Evolutionary conservation across 2,113 vertebrate species (phyloP).

Genomic region (rabbit (Oryctolagus cuniculus)): mOryCun1.1 NC_091439.1:98432001-98432500

Average conservation of each 20-base stretch:
- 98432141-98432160: neutral
- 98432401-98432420: neutral
- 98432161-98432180: constrained; percentile 10
- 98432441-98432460: neutral
- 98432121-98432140: constrained; percentile 22
- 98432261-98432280: neutral
- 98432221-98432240: neutral
- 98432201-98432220: neutral
- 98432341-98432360: constrained; percentile 18
- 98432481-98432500: neutral
- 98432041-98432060: neutral
- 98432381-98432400: neutral
- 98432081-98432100: neutral
- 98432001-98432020: neutral
- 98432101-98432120: neutral
- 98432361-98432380: neutral
- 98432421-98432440: neutral
- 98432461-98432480: neutral
- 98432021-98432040: neutral
- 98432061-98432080: neutral
- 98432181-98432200: neutral
- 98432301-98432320: neutral
- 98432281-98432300: neutral
- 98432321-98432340: neutral
- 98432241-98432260: neutral